These are phyloP conservation scores for Cyphomyrus discorhynchus DNA, from an alignment of 2,113 vertebrate genomes.

Conservation along the genomic window DNA sequence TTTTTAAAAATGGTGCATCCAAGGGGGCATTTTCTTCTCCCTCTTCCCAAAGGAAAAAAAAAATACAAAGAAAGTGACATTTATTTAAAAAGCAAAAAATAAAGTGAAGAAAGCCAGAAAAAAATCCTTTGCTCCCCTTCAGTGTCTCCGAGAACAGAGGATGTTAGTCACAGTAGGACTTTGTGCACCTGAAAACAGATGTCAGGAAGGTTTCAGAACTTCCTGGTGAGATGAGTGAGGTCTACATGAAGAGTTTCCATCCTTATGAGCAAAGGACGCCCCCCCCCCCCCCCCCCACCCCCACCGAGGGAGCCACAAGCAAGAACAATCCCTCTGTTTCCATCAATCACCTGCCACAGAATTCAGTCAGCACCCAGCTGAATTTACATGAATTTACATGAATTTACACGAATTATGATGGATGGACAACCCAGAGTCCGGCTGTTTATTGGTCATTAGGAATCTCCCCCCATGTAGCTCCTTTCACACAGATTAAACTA, in stretches of 20 bases:
- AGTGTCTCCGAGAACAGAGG: background rate
- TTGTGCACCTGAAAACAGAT: background rate
- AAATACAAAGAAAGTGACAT: slow-evolving; percentile 5
- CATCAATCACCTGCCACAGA: slow-evolving; percentile 22
- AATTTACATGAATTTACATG: slow-evolving; percentile 25
- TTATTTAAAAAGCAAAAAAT: slow-evolving; percentile 17
- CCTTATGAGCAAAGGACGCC: background rate
- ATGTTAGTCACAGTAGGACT: background rate
- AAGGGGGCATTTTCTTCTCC: slow-evolving; percentile 4
- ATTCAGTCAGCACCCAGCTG: slow-evolving; percentile 15
- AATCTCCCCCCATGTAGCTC: background rate
- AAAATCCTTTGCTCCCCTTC: background rate
- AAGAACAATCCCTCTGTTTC: slow-evolving; percentile 17
- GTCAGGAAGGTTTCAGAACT: background rate
- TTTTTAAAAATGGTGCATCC: slow-evolving; percentile 19
- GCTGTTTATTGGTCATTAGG: slow-evolving; percentile 22
- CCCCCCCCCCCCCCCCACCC: background rate
- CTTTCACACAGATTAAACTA: slow-evolving; percentile 21
- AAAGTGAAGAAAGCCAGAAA: background rate
- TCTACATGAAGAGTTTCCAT: slow-evolving; percentile 5
- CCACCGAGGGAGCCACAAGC: background rate
- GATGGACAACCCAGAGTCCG: slow-evolving; percentile 9
- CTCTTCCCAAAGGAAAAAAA: background rate
- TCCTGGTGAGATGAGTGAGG: background rate
- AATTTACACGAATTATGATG: slow-evolving; percentile 19